These are phyloP conservation scores for Drosophila kepulauana DNA, from an alignment of 1,140 invertebrate genomes.

Conservation along the genomic window DNA sequence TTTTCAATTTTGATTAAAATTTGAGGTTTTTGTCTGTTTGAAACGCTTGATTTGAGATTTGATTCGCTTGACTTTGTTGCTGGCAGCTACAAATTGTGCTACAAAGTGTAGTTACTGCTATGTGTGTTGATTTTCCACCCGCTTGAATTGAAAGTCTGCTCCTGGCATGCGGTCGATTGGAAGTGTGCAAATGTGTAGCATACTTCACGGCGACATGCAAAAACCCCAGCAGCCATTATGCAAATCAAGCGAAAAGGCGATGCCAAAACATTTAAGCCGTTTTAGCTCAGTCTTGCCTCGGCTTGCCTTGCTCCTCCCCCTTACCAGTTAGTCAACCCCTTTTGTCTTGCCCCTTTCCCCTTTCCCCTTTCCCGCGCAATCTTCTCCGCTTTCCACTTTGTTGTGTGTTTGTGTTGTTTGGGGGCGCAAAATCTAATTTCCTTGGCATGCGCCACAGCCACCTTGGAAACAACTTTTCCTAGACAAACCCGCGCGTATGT, in stretches of 20 bases:
- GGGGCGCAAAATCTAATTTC: conserved; percentile 45
- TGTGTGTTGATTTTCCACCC: neutral
- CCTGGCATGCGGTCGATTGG: neutral
- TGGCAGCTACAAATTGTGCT: too few relatives aligned
- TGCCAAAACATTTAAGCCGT: conserved; percentile 54
- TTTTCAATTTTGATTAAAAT: too few relatives aligned
- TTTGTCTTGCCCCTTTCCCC: neutral
- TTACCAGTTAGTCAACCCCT: neutral
- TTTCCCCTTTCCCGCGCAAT: neutral
- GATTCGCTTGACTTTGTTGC: too few relatives aligned
- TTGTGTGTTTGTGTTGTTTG: conserved; percentile 15
- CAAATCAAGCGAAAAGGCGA: conserved; percentile 54
- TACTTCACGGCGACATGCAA: conserved; percentile 29
- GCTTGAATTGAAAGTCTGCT: conserved; percentile 2
- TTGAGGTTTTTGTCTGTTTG: too few relatives aligned
- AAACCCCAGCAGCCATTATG: conserved; percentile 34
- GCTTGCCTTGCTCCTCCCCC: too few relatives aligned
- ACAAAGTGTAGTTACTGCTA: too few relatives aligned
- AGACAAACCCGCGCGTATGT: neutral
- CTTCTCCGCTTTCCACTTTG: conserved; percentile 7
- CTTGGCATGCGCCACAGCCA: conserved; percentile 25
- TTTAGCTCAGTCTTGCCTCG: neutral
- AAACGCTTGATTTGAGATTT: too few relatives aligned
- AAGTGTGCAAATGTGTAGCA: conserved; percentile 42
- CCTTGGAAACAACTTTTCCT: conserved; percentile 21